Evolutionary conservation across 1,140 invertebrate species (phyloP), one percentile per base, ranked within the genome.

Genomic region (Aphis gossypii): DNA sequence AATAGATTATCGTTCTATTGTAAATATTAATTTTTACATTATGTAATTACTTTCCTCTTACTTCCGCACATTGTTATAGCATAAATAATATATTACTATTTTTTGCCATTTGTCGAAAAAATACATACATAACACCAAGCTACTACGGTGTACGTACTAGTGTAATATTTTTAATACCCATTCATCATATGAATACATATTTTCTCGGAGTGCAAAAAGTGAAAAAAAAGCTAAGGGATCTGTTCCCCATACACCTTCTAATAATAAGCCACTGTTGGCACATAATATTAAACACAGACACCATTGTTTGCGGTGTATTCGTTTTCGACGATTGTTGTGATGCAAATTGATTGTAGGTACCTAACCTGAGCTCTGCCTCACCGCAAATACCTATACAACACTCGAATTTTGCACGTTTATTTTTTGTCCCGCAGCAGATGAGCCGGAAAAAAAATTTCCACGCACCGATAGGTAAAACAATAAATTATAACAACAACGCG

Each of bases 401-500:
- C 4, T 76, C 11, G 60, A 76, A n/a, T 76, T 76, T 76, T n/a
- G 60, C n/a, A 4, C n/a, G 60, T 35, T 76, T n/a, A 20, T 76
- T 76, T 76, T 76, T 76, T n/a, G 60, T 20, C 0, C n/a, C 60
- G 60, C 11, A 51, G 48, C 60, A 68, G 60, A 68, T n/a, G 30
- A n/a, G 14, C 60, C 11, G 60, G 60, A n/a, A 76, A 76, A 60
- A 76, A 76, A 76, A 18, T 76, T n/a, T 76, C n/a, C 60, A n/a
- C 60, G 60, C 60, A 76, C 14, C 60, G 60, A 76, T 76, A 76
- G 60, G 60, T 76, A 76, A 76, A 76, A 76, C 60, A 76, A 76
- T 76, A 76, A 76, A 76, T 76, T 76, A 76, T n/a, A n/a, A n/a
- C 30, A 76, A 76, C 30, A 83, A 35, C 76, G 76, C 2, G 21